phyloP scores from a whole-genome alignment of 1,140 invertebrate genomes.

The Zaprionus africanus region DNA sequence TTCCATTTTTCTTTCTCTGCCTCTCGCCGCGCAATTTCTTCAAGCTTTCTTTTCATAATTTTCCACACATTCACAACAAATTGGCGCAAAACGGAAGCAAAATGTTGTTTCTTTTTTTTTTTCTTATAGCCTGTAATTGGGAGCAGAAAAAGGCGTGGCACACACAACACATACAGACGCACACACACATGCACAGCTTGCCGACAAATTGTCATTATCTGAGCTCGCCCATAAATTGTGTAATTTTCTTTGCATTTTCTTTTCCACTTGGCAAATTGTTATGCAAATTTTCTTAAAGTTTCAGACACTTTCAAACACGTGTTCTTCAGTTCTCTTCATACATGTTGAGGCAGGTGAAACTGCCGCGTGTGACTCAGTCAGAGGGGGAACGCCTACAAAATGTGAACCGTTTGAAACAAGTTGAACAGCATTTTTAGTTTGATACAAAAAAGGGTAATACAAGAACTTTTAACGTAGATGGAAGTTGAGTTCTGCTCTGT shows the following conservation, averaged over 20 bases:
- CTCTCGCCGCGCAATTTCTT: constrained; percentile 8
- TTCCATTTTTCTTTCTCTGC: not conserved
- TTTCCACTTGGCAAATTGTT: constrained; percentile 65
- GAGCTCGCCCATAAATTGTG: constrained; percentile 57
- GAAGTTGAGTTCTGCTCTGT: not conserved
- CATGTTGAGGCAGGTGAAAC: constrained; percentile 64
- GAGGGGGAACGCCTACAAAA: constrained; percentile 54
- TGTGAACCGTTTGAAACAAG: constrained; percentile 20
- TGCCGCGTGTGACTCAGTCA: constrained; percentile 55
- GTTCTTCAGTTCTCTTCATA: constrained; percentile 39
- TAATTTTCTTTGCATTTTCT: constrained; percentile 70
- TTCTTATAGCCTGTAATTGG: constrained; percentile 31
- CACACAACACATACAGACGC: not conserved
- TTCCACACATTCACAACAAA: constrained; percentile 32
- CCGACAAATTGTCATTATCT: constrained; percentile 68
- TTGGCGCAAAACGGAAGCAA: constrained; percentile 48
- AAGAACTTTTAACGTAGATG: constrained; percentile 26
- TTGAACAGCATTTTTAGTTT: constrained; percentile 13
- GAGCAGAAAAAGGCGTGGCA: constrained; percentile 26
- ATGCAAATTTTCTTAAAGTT: constrained; percentile 67
- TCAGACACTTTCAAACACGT: constrained; percentile 74
- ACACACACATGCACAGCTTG: constrained; percentile 9
- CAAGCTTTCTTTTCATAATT: constrained; percentile 39
- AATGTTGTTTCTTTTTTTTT: constrained; percentile 1
- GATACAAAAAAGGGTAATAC: constrained; percentile 44